A percentile compares a stretch with the other conserved stretches of the same genome.
Evolutionary conservation across 1,140 invertebrate genomes (phyloP).

Genomic region (Ylistrum balloti): DNA sequence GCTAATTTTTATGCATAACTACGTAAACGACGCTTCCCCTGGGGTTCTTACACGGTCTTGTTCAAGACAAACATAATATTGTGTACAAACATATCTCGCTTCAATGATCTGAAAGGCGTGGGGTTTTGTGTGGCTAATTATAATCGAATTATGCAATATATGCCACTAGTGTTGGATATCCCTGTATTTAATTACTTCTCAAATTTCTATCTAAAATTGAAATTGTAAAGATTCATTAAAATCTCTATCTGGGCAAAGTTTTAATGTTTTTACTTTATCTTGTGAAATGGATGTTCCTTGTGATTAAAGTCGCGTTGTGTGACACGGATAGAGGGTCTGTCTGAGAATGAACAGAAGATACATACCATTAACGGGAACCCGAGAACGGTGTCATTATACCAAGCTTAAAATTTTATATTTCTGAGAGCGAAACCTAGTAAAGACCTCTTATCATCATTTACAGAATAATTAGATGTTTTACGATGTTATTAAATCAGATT

Average conservation of each 20-base stretch:
- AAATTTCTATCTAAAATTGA: constrained; percentile 11
- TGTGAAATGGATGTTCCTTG: not conserved
- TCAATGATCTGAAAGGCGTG: not conserved
- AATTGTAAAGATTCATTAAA: constrained; percentile 1
- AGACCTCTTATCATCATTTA: not conserved
- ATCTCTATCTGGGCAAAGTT: not conserved
- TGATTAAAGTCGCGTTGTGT: not conserved
- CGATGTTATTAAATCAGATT: not conserved
- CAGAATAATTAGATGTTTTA: not conserved
- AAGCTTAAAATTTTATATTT: not conserved
- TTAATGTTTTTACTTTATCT: constrained; percentile 9
- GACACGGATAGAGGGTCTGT: not conserved
- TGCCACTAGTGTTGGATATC: not conserved
- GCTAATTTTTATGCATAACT: constrained; percentile 21
- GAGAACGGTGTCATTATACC: not conserved
- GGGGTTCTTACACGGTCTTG: not conserved
- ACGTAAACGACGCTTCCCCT: not conserved
- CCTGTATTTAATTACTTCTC: not conserved
- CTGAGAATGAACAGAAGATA: constrained; percentile 3
- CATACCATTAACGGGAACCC: not conserved
- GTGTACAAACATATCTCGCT: not conserved
- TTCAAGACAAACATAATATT: constrained; percentile 16
- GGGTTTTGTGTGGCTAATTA: not conserved
- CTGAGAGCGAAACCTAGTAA: not conserved
- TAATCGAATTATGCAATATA: constrained; percentile 16